Evolutionary conservation across 1,140 invertebrate species (phyloP).

Genomic region (Hylyphantes graminicola): DNA sequence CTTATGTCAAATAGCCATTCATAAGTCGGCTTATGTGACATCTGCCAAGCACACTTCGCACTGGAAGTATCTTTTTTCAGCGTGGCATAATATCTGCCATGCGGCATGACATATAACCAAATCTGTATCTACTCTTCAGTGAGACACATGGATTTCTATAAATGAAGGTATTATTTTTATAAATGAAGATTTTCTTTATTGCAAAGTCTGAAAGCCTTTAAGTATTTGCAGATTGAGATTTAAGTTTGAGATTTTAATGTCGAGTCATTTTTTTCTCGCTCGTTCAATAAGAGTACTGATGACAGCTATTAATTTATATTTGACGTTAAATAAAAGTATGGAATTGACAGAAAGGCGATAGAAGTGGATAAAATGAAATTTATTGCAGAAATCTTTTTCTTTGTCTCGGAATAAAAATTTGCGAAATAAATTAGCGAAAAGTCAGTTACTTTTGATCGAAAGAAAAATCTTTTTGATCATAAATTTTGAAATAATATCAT

Average conservation of each 20-base stretch:
- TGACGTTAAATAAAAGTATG: background rate
- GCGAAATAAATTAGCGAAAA: too few species aligned
- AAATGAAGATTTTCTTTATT: constrained; percentile 16
- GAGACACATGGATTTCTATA: background rate
- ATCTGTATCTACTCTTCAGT: background rate
- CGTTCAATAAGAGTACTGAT: too few species aligned
- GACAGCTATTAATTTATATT: background rate
- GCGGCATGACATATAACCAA: constrained; percentile 2
- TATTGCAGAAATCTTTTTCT: too few species aligned
- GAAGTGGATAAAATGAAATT: too few species aligned
- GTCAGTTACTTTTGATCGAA: too few species aligned
- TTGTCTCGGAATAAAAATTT: too few species aligned
- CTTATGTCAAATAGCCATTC: background rate
- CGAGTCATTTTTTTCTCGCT: too few species aligned
- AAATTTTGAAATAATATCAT: too few species aligned
- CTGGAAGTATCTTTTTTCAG: constrained; percentile 13
- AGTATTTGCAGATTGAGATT: background rate
- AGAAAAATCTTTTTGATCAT: too few species aligned
- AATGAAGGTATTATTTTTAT: constrained; percentile 7
- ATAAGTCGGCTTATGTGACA: background rate
- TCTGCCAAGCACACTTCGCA: constrained; percentile 22
- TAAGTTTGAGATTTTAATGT: too few species aligned
- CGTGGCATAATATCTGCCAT: background rate
- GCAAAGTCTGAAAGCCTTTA: background rate
- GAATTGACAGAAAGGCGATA: background rate